phyloP scores from a whole-genome alignment of 2,888 invertebrate species.

The Cantharis nigra region DNA sequence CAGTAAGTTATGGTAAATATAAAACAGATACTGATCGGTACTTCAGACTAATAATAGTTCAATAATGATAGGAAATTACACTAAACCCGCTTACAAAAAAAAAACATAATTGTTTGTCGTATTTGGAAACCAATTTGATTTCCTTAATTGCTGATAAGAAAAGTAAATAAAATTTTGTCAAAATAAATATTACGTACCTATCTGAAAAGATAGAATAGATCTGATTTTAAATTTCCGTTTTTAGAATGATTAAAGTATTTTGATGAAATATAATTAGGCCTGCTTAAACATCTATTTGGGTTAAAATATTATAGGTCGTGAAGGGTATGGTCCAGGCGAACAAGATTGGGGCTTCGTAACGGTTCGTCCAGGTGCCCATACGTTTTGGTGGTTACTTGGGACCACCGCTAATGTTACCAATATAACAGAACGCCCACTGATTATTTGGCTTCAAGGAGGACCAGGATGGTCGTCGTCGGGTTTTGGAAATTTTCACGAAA shows the following conservation, averaged over 20 bases:
- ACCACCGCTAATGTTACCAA: slow-evolving; percentile 62
- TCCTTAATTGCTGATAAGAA: background rate
- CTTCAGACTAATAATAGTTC: background rate
- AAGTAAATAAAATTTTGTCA: background rate
- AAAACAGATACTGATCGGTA: background rate
- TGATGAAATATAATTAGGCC: too few relatives aligned
- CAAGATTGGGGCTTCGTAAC: slow-evolving; percentile 78
- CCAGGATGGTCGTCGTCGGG: slow-evolving; percentile 63
- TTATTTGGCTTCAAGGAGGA: slow-evolving; percentile 89
- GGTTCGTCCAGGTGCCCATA: slow-evolving; percentile 74
- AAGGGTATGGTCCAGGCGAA: slow-evolving; percentile 62
- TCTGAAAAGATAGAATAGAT: background rate
- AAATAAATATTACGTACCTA: background rate
- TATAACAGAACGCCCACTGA: slow-evolving; percentile 70
- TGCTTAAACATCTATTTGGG: too few relatives aligned
- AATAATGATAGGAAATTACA: background rate
- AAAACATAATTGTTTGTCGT: background rate
- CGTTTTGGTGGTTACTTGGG: slow-evolving; percentile 89
- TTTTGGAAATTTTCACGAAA: slow-evolving; percentile 84
- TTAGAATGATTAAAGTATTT: too few relatives aligned
- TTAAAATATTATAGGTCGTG: background rate
- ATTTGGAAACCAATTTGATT: background rate
- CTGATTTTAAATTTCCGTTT: slow-evolving; percentile 24
- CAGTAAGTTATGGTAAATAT: background rate
- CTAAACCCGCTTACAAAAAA: background rate